Conservation (phyloP, 2,797 vertebrate species). For the Lepilemur ruficaudatus region DNA sequence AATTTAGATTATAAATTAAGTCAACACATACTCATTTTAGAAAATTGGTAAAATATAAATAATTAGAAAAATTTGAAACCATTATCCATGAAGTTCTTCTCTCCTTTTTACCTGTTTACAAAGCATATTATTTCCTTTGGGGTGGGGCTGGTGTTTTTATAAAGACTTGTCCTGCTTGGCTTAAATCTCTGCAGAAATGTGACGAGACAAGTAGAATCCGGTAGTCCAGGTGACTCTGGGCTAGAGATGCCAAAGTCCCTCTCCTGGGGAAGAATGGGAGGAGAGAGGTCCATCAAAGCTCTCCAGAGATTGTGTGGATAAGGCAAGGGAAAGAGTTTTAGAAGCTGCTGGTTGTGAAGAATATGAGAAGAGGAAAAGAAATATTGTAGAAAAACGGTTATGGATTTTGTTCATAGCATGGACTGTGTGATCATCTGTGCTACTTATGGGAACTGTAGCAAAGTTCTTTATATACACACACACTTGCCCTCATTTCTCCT, state of each 20-base stretch:
- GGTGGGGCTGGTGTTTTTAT: not conserved
- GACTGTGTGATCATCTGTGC: not conserved
- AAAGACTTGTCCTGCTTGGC: not conserved
- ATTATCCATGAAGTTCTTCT: not conserved
- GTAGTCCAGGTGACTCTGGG: accelerated
- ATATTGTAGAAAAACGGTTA: not conserved
- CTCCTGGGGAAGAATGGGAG: not conserved
- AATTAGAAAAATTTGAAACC: not conserved
- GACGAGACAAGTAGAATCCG: accelerated
- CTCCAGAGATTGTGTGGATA: accelerated
- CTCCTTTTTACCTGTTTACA: not conserved
- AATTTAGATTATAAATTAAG: not conserved
- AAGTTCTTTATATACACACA: not conserved
- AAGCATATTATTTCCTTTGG: not conserved
- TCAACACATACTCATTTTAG: not conserved
- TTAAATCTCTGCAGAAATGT: not conserved
- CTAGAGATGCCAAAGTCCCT: accelerated
- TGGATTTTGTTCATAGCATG: not conserved
- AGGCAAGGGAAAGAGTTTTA: not conserved
- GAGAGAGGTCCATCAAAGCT: accelerated
- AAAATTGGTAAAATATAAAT: not conserved
- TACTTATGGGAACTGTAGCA: not conserved
- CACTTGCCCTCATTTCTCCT: not conserved
- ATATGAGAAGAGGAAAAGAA: not conserved
- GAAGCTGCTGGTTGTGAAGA: not conserved